Evolutionary conservation across 2,888 invertebrate species (phyloP).

Genomic region (Eilema sororculum): DNA sequence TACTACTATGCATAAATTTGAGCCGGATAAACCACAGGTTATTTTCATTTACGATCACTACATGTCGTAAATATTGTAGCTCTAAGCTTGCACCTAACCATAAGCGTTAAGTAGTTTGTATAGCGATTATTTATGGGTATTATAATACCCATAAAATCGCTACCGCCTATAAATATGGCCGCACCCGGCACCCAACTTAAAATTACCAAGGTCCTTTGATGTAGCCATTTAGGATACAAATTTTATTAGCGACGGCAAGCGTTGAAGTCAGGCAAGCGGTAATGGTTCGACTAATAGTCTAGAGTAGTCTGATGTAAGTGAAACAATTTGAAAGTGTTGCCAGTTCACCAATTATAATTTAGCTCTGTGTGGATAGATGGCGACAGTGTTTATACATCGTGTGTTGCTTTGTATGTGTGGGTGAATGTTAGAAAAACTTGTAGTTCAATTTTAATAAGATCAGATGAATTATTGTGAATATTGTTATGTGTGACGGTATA

Average conservation of each 20-base stretch:
- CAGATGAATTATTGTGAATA: too few species aligned
- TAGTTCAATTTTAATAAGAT: too few species aligned
- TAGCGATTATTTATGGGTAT: neutral
- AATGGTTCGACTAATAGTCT: slow-evolving; percentile 50
- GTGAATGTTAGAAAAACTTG: too few species aligned
- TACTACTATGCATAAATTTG: too few species aligned
- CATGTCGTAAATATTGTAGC: neutral
- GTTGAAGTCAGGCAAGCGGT: slow-evolving; percentile 38
- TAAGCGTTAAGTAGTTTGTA: neutral
- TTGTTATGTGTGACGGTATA: too few species aligned
- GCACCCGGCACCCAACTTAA: slow-evolving; percentile 37
- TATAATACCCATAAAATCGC: slow-evolving; percentile 22
- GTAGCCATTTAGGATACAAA: slow-evolving; percentile 65
- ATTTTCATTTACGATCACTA: too few species aligned
- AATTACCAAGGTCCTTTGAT: slow-evolving; percentile 63
- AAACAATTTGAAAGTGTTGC: slow-evolving; percentile 49
- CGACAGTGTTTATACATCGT: neutral
- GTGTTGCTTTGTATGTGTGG: neutral
- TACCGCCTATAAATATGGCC: slow-evolving; percentile 24
- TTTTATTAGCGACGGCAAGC: slow-evolving; percentile 64
- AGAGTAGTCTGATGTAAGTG: slow-evolving; percentile 33
- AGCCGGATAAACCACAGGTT: neutral
- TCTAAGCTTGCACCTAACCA: neutral
- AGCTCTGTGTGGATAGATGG: slow-evolving; percentile 8
- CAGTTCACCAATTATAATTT: slow-evolving; percentile 46